Percentiles rank a stretch among this genome's conserved stretches.
Evolutionary conservation across 2,888 invertebrate genomes (phyloP).

Genomic region (Synergus umbraculus): DNA sequence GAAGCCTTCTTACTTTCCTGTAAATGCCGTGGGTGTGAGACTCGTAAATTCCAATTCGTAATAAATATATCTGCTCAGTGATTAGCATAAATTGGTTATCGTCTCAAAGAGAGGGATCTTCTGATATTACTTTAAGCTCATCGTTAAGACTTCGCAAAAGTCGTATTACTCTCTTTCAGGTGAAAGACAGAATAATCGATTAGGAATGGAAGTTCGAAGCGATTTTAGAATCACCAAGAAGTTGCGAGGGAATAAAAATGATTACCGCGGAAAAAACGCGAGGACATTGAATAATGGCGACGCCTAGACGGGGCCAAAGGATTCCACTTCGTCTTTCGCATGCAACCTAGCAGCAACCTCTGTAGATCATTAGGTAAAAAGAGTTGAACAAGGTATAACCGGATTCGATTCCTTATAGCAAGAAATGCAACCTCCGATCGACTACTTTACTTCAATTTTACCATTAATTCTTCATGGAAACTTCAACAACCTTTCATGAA

Average conservation of each 20-base stretch:
- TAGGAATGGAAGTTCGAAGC: constrained; percentile 46
- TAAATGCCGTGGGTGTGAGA: not conserved
- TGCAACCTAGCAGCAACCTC: constrained; percentile 41
- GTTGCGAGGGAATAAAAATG: constrained; percentile 51
- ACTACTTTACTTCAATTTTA: constrained; percentile 16
- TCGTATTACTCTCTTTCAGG: constrained; percentile 27
- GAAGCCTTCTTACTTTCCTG: constrained; percentile 3
- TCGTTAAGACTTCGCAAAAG: constrained; percentile 9
- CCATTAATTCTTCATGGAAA: constrained; percentile 34
- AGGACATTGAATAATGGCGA: constrained; percentile 56
- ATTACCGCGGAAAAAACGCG: constrained; percentile 51
- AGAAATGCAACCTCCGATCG: not conserved
- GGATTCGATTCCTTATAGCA: constrained; percentile 9
- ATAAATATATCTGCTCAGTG: not conserved
- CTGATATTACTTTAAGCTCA: not conserved
- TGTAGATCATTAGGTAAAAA: constrained; percentile 45
- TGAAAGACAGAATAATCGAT: constrained; percentile 49
- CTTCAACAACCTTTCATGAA: not conserved
- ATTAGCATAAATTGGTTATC: not conserved
- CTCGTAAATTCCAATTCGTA: not conserved
- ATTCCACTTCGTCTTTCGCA: constrained; percentile 49
- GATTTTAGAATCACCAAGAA: constrained; percentile 39
- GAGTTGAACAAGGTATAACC: constrained; percentile 11
- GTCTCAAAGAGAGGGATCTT: not conserved
- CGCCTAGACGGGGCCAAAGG: constrained; percentile 44